Base-by-base conservation (phyloP, 2,113 vertebrate species). In the Aythya baeri region DNA sequence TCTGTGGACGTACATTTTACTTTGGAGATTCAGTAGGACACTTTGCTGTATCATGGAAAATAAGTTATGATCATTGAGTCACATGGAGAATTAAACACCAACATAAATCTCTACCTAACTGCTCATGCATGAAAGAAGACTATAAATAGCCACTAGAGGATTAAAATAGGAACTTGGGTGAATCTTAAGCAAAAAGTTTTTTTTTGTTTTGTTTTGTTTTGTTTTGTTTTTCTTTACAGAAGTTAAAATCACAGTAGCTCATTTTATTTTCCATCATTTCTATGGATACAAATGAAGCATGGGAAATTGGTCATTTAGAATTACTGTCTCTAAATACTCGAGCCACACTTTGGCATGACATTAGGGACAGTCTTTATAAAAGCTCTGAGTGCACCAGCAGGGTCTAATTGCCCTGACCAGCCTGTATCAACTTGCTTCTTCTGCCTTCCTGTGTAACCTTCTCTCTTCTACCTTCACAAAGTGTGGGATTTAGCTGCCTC, bases 11-110 rank as follows among this genome's bases (percentile, higher is more conserved):
- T 38, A 17, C 34, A 57, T 70, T 93, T 93, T 0, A 0, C 18
- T 79, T 65, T 6, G 2, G 67, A 65, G n/a, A 73, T 61, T 71
- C 34, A 65, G 41, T 22, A 81, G 26, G 36, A 85, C 29, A 78
- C 14, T 26, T 9, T 6, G 21, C 12, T 68, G 31, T 92, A 57
- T 41, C 41, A 54, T 9, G n/a, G 17, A 90, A 36, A 92, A 29
- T 78, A 65, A 91, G 15, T 82, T 95, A 67, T 36, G 57, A 61
- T 93, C 9, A 72, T 65, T 67, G 54, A 88, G 43, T 84, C 68
- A 77, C 50, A 63, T 43, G 43, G 61, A 89, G 46, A 87, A 87
- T 93, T 82, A 87, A 93, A 75, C 71, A 70, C 31, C 73, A 62
- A 49, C 14, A 79, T 72, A 58, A 81, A 83, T 83, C 75, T 88